phyloP scores from a whole-genome alignment of 1,140 invertebrate genomes.

The Zaprionus kolodkinae region DNA sequence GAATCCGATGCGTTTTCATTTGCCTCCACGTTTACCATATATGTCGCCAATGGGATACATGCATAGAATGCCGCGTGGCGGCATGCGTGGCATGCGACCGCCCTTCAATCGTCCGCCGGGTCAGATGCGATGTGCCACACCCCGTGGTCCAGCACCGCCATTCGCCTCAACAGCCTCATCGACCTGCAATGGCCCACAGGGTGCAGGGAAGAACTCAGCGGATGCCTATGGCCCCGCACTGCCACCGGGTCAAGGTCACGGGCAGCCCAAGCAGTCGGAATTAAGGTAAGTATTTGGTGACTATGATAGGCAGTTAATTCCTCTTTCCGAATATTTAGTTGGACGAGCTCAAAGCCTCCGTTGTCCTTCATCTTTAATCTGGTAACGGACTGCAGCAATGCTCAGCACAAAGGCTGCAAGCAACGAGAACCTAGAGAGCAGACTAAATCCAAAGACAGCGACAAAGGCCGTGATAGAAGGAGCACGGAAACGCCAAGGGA shows the following conservation, averaged over 20 bases:
- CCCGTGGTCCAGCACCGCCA: constrained; percentile 17
- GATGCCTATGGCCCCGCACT: constrained; percentile 38
- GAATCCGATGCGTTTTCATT: constrained; percentile 61
- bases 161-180: background rate
- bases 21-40: constrained; percentile 53
- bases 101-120: constrained; percentile 36
- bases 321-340: constrained; percentile 33
- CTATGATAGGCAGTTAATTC: background rate
- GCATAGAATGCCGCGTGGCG: constrained; percentile 62
- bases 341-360: constrained; percentile 53
- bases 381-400: constrained; percentile 46
- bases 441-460: constrained; percentile 18
- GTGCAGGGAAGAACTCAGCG: background rate
- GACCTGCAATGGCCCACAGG: constrained; percentile 30
- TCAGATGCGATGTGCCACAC: constrained; percentile 27
- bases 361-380: constrained; percentile 54
- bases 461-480: background rate
- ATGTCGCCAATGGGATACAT: constrained; percentile 61
- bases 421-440: constrained; percentile 10
- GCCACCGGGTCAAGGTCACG: constrained; percentile 24
- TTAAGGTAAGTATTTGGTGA: constrained; percentile 42
- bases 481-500: constrained; percentile 18
- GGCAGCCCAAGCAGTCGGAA: constrained; percentile 48
- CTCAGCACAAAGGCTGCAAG: constrained; percentile 52
- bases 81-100: constrained; percentile 54